A percentile compares a stretch with the other conserved stretches of the same genome.
Conservation (phyloP, 2,113 vertebrate genomes). For the Tinamus guttatus region DNA sequence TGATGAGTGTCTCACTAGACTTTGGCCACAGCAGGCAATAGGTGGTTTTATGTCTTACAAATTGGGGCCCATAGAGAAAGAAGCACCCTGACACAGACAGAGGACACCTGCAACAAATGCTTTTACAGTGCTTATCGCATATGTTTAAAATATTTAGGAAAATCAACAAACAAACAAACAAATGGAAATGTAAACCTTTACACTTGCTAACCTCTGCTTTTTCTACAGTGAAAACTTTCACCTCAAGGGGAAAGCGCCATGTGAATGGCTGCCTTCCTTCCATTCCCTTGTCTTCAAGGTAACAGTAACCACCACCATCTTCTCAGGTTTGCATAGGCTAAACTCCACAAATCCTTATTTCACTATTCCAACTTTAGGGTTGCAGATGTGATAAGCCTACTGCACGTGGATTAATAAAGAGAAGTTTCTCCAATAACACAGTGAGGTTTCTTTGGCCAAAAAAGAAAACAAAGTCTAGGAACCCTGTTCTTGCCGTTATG, state of each 20-base stretch:
- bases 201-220: background rate
- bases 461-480: background rate
- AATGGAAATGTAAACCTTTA: background rate
- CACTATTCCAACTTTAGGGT: background rate
- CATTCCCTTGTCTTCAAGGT: background rate
- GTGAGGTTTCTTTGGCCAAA: background rate
- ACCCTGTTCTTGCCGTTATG: background rate
- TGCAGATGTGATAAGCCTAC: background rate
- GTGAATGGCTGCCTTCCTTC: background rate
- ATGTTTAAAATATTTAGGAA: background rate
- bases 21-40: background rate
- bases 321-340: fast-evolving
- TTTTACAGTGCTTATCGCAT: background rate
- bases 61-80: background rate
- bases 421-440: background rate
- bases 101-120: background rate
- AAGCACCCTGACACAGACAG: background rate
- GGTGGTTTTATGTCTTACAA: background rate
- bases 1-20: background rate
- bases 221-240: background rate
- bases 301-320: background rate
- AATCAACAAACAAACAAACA: background rate
- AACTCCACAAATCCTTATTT: background rate
- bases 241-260: fast-evolving
- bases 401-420: background rate